phyloP scores from a whole-genome alignment of 2,113 vertebrate species.

The Paratilapia polleni region DNA sequence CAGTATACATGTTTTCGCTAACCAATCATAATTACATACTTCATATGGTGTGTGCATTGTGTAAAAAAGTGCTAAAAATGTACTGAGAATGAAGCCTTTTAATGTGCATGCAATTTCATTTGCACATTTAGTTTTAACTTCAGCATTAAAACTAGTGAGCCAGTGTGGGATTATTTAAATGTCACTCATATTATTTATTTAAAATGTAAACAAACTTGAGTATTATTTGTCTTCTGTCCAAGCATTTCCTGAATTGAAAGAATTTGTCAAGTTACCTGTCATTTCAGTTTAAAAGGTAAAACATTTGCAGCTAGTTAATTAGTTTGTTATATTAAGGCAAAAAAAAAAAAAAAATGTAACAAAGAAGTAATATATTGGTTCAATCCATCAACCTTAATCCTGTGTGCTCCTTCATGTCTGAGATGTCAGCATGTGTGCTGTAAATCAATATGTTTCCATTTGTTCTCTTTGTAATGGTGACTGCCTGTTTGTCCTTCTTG shows the following conservation, averaged over 20 bases:
- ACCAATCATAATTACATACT: neutral
- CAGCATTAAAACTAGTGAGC: neutral
- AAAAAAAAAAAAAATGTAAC: accelerated
- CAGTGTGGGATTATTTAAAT: conserved; percentile 6
- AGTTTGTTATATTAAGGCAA: neutral
- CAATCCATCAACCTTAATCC: neutral
- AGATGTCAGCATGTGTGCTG: neutral
- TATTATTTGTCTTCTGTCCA: neutral
- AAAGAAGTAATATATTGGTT: neutral
- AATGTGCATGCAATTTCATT: neutral
- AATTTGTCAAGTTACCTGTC: neutral
- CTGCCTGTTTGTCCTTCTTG: conserved; percentile 33
- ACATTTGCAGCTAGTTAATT: neutral
- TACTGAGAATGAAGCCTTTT: neutral
- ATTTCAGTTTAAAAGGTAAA: neutral
- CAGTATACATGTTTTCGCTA: neutral
- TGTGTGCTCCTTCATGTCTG: neutral
- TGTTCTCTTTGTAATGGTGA: conserved; percentile 17
- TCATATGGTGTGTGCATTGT: neutral
- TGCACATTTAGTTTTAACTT: neutral
- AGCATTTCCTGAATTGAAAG: neutral
- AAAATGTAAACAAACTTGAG: neutral
- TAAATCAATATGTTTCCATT: conserved; percentile 48
- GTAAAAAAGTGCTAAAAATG: neutral
- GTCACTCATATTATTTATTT: neutral